Conservation (phyloP, 1,140 invertebrate genomes). For the Adoxophyes honmai region DNA sequence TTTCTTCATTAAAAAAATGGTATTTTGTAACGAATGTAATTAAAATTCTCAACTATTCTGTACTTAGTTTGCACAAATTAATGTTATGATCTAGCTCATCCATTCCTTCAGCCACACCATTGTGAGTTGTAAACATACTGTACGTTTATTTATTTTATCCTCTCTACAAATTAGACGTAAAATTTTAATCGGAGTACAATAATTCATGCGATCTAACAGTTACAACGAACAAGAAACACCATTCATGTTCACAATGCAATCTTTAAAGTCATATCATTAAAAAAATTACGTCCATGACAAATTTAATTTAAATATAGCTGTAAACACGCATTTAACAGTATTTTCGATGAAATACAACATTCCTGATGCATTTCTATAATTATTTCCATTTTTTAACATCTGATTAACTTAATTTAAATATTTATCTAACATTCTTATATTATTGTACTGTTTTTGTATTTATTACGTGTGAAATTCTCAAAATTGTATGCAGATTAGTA, state of each 20-base stretch:
- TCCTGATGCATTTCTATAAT: conserved; percentile 8
- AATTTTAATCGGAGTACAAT: conserved; percentile 30
- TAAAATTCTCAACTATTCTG: too few species aligned
- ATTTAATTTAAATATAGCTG: conserved; percentile 30
- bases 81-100: background rate
- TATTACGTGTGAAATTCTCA: too few species aligned
- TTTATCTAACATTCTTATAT: background rate
- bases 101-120: background rate
- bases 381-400: background rate
- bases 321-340: conserved; percentile 20
- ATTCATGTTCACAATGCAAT: conserved; percentile 13
- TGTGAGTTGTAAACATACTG: background rate
- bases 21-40: too few species aligned
- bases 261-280: conserved; percentile 21
- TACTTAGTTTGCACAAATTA: background rate
- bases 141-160: background rate
- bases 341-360: conserved; percentile 8
- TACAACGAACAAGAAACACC: conserved; percentile 21
- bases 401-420: background rate
- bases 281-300: conserved; percentile 18
- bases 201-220: conserved; percentile 4
- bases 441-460: too few species aligned
- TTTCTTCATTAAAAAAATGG: too few species aligned
- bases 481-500: too few species aligned
- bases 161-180: conserved; percentile 7